Base-by-base conservation (phyloP, 2,888 invertebrate genomes). In the Crepidodera aurea region DNA sequence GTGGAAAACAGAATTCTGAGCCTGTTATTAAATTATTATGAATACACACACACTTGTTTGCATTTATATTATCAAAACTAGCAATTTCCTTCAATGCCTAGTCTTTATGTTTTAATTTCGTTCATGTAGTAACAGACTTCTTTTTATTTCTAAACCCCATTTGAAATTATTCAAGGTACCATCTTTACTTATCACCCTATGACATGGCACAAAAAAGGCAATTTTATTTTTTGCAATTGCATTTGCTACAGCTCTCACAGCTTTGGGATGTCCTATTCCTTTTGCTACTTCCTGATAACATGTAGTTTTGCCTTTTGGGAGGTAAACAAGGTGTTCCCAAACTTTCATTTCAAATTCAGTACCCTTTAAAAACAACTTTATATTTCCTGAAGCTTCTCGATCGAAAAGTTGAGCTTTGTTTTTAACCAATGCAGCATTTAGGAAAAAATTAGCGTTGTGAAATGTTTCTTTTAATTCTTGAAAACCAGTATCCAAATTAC, bases 121-220 rank as follows among this genome's bases (percentile, higher is more conserved):
- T n/a, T n/a, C n/a, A n/a, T n/a, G n/a, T n/a, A n/a, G n/a, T 37
- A 81, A 69, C 68, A 81, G 73, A 39, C 69, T 62, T 51, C 70
- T 48, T 61, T 80, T 81, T 18, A 75, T 69, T 10, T 77, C 68
- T 2, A 68, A 64, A 2, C 80, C 80, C 69, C 76, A 74, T 16
- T 71, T 69, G 61, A 78, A 81, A 57, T 77, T 77, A 34, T 75
- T 73, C n/a, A 77, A 53, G 12, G 69, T 64, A 1, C 78, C 78
- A 57, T 67, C 69, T 65, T 80, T 80, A 22, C 71, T 69, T 12
- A 80, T 77, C 8, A 80, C 77, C 27, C 80, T 66, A 64, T 81
- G 80, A 55, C 81, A 81, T 0, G 81, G 81, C 16, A 81, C 71
- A 12, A 80, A 67, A 68, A 75, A 79, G 0, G 76, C 70, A 62